Evolutionary conservation across 1,140 invertebrate genomes (phyloP).

Genomic region (Diachasma alloeum): DNA sequence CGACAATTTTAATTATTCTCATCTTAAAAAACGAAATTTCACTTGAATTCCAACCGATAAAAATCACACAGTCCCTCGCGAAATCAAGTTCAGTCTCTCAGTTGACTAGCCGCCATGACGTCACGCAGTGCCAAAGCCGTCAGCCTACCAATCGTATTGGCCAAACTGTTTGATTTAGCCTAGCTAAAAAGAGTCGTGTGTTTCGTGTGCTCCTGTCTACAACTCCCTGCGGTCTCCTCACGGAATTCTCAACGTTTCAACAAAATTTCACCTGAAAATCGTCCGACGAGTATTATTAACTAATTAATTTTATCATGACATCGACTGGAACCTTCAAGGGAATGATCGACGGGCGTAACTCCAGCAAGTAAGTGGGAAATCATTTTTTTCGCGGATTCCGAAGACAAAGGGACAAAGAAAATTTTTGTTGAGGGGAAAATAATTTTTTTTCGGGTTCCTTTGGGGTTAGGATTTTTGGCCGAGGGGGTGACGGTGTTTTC

Average conservation of each 20-base stretch:
- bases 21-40: too few species aligned
- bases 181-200: conserved; percentile 30
- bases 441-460: too few species aligned
- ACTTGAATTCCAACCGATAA: too few species aligned
- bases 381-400: neutral
- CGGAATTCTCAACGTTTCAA: conserved; percentile 11
- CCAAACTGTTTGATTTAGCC: conserved; percentile 50
- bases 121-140: conserved; percentile 20
- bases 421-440: neutral
- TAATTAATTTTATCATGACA: conserved; percentile 43
- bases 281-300: neutral
- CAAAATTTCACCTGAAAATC: neutral
- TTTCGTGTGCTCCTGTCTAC: conserved; percentile 31
- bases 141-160: conserved; percentile 41
- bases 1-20: neutral
- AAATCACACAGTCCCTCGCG: too few species aligned
- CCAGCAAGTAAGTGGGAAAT: conserved; percentile 55
- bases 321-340: conserved; percentile 55
- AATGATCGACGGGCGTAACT: conserved; percentile 43
- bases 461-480: too few species aligned
- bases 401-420: neutral
- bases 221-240: conserved; percentile 16
- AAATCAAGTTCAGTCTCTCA: neutral
- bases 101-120: conserved; percentile 39
- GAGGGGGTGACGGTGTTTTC: too few species aligned